Evolutionary conservation across 2,113 vertebrate species (phyloP), one percentile per base, ranked within the genome.

Genomic region (Proterorhinus semilunaris): DNA sequence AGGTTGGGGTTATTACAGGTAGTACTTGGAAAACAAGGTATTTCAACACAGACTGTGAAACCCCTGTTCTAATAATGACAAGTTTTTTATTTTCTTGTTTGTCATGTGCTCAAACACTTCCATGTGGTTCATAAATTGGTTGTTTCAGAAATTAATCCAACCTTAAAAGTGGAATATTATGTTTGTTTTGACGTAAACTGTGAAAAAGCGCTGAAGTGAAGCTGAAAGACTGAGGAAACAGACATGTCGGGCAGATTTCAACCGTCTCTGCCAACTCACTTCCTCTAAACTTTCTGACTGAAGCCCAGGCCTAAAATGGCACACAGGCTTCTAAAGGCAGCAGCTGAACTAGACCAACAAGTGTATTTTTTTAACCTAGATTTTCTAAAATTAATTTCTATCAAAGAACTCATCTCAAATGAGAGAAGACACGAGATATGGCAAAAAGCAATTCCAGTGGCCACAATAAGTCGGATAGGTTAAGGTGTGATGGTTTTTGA

Each of bases 191-290:
- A 66, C 59, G 48, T 16, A 61, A 62, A 42, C 51, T 63, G 72
- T 79, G 75, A 44, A 44, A 58, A n/a, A 44, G 43, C 44, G 44
- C 42, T 61, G 42, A 61, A 61, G 36, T 13, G 36, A 61, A 21
- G 69, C 51, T 65, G 59, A 79, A 54, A 78, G 69, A 70, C 71
- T 80, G 84, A 87, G 88, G 88, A 90, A 91, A 79, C 73, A 61
- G 79, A 63, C 75, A 43, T 2, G 10, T 69, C 71, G 73, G 83
- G 63, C 80, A 78, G 82, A 88, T 79, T 79, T 88, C 79, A 86
- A 88, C 81, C 27, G 80, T 58, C 72, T 78, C 78, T 81, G 84
- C 76, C 75, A 75, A 53, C 76, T 86, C 83, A 88, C 83, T 91
- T 91, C 89, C 89, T 88, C 85, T 80, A 46, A 63, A 42, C 70